A percentile compares a stretch with the other conserved stretches of the same genome.
Evolutionary conservation across 2,797 vertebrate genomes (phyloP).

Genomic region (Lutjanus argentimaculatus): DNA sequence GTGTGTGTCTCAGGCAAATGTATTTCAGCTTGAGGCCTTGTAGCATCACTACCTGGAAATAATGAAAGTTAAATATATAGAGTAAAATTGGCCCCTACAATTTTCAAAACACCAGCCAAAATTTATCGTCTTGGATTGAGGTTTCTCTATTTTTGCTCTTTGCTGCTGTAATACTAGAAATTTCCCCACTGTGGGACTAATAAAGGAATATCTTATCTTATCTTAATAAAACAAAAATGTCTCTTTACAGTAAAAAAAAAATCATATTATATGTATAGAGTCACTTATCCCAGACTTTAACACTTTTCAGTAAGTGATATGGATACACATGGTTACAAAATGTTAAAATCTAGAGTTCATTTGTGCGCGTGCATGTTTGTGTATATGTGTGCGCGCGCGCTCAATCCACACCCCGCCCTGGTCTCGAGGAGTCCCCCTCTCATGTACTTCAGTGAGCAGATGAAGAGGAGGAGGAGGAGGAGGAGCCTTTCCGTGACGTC

Average conservation of each 20-base stretch:
- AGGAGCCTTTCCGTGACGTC: slow-evolving; percentile 67
- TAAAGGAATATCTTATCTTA: too few species aligned
- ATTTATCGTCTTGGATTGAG: too few species aligned
- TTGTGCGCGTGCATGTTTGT: slow-evolving; percentile 17
- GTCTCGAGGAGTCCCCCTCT: slow-evolving; percentile 74
- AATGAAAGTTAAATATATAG: too few species aligned
- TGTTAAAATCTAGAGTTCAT: not conserved
- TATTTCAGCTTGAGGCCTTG: too few species aligned
- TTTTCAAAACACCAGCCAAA: not conserved
- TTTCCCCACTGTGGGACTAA: too few species aligned
- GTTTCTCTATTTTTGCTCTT: too few species aligned
- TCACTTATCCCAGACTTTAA: not conserved
- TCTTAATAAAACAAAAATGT: too few species aligned
- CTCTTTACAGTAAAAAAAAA: not conserved
- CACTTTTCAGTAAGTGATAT: not conserved
- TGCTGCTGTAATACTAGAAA: too few species aligned
- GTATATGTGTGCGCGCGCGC: slow-evolving; percentile 22
- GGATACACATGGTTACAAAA: too few species aligned
- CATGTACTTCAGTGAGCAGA: slow-evolving; percentile 46
- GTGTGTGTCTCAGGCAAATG: too few species aligned
- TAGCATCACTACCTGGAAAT: not conserved
- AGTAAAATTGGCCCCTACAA: not conserved
- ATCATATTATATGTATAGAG: too few species aligned
- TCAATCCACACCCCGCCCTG: slow-evolving; percentile 71
- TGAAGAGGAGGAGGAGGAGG: slow-evolving; percentile 57